A percentile compares a stretch with the other conserved stretches of the same genome.
Evolutionary conservation across 37 sponge, comb jelly and placozoan species (phyloP).

Genomic region (Chondrosia reniformis): DNA sequence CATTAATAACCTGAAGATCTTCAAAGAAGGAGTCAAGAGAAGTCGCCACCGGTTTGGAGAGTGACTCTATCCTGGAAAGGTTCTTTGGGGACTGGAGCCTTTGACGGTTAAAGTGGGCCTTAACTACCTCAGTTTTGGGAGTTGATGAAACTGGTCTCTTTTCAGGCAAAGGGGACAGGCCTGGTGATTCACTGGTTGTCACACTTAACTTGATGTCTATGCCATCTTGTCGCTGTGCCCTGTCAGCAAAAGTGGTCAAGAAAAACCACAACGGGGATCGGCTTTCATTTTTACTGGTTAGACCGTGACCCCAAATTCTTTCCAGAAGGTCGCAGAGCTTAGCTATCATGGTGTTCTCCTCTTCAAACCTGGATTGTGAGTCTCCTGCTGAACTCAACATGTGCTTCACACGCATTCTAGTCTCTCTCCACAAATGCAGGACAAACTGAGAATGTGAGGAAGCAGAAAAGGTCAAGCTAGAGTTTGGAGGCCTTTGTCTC

Average conservation of each 20-base stretch:
- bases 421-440: slow-evolving; percentile 56
- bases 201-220: background rate
- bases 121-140: slow-evolving; percentile 22
- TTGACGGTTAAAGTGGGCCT: slow-evolving; percentile 41
- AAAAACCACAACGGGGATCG: slow-evolving; percentile 58
- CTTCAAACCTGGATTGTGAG: slow-evolving; percentile 57
- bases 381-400: slow-evolving; percentile 68
- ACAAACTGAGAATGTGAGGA: slow-evolving; percentile 75
- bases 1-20: slow-evolving; percentile 52
- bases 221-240: slow-evolving; percentile 24
- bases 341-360: slow-evolving; percentile 93
- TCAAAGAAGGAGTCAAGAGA: slow-evolving; percentile 38
- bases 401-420: slow-evolving; percentile 55
- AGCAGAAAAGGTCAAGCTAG: slow-evolving; percentile 29
- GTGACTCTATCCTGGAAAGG: slow-evolving; percentile 37
- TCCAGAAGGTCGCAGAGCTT: slow-evolving; percentile 91
- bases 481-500: background rate
- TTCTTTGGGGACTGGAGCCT: slow-evolving; percentile 63
- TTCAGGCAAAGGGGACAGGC: background rate
- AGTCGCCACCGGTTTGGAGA: slow-evolving; percentile 40
- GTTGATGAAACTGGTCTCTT: background rate
- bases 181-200: background rate
- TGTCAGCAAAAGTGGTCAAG: slow-evolving; percentile 68
- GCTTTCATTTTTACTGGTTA: slow-evolving; percentile 70
- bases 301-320: slow-evolving; percentile 92